phyloP scores from a whole-genome alignment of 2,113 vertebrate species.

The Passer domesticus region DNA sequence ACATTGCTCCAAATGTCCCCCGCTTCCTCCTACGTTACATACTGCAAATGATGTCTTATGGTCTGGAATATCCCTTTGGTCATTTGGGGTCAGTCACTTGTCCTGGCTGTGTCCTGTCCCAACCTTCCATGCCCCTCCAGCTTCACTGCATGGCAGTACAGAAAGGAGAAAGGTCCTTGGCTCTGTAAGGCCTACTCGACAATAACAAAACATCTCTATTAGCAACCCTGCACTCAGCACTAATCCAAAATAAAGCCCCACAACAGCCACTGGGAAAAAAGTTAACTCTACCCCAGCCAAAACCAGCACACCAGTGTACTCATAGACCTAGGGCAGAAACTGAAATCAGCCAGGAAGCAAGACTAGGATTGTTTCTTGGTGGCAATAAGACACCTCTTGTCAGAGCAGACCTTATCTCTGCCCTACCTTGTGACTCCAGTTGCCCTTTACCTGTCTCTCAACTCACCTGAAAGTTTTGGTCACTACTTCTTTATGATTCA shows the following conservation, averaged over 20 bases:
- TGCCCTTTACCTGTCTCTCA: neutral
- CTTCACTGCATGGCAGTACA: neutral
- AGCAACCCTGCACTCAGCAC: too few species aligned
- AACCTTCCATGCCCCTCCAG: rapidly evolving
- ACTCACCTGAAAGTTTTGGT: neutral
- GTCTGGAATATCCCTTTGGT: neutral
- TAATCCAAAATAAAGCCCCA: neutral
- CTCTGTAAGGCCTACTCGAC: neutral
- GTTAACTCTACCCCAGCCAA: neutral
- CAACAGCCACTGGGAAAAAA: neutral
- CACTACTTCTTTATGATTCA: neutral
- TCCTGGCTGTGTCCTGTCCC: neutral
- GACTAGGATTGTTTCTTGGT: neutral
- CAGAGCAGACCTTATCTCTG: neutral
- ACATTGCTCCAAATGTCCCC: neutral
- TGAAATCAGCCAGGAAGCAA: neutral
- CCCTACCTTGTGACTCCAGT: neutral
- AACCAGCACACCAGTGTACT: neutral
- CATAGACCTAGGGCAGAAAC: neutral
- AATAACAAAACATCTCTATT: neutral
- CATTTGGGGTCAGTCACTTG: neutral
- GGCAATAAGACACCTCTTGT: neutral
- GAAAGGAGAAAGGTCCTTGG: neutral
- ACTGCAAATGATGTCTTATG: too few species aligned
- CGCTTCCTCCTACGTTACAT: neutral